Percentiles rank a stretch among this genome's conserved stretches.
Conservation (phyloP, 2,113 vertebrate genomes). For the Rhodinocichla rosea region DNA sequence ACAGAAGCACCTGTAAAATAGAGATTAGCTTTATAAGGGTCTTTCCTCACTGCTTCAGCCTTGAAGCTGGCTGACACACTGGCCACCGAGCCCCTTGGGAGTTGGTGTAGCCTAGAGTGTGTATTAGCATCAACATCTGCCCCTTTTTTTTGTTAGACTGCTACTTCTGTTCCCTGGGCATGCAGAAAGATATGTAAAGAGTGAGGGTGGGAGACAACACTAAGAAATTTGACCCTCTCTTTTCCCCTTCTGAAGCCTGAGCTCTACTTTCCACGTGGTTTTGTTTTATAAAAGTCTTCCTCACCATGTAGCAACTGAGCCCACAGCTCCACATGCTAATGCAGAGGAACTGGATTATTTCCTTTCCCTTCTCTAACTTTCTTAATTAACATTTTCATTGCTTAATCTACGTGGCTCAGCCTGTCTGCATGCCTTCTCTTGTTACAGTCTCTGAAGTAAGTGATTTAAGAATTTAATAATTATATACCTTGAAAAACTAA, state of each 20-base stretch:
- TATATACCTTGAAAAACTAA: neutral
- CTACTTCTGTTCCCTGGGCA: neutral
- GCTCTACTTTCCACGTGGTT: neutral
- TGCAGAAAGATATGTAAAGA: neutral
- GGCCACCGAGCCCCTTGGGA: neutral
- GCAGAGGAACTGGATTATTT: neutral
- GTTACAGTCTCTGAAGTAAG: constrained; percentile 3
- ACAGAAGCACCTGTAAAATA: neutral
- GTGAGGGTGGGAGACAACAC: neutral
- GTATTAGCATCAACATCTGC: neutral
- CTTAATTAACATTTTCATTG: neutral
- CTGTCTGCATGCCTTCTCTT: neutral
- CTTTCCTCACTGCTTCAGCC: neutral
- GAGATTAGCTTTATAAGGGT: neutral
- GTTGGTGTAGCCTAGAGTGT: accelerated
- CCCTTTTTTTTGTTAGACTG: neutral
- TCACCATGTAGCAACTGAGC: neutral
- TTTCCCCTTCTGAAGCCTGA: neutral
- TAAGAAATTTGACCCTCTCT: neutral
- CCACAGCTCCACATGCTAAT: neutral
- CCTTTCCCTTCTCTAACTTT: neutral
- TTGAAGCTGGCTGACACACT: neutral
- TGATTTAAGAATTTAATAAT: constrained; percentile 10
- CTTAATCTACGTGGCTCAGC: neutral
- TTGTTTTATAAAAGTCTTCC: neutral